A percentile compares a stretch with the other conserved stretches of the same genome.
Conservation (phyloP, 2,888 invertebrate genomes). For the Beris morrisii region DNA sequence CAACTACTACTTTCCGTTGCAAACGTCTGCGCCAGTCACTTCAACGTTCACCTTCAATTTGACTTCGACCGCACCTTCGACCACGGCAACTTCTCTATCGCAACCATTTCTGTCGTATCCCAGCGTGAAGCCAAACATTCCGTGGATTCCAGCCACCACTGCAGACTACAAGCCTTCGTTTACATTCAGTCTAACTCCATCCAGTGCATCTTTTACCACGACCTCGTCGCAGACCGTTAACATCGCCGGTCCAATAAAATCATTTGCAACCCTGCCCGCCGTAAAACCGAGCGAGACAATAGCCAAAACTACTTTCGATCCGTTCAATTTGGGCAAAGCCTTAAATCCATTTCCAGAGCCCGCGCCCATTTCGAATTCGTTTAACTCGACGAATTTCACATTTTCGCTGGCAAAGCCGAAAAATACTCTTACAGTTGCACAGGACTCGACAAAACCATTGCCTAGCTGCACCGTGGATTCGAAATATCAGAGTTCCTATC, state of each 20-base stretch:
- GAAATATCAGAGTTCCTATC: constrained; percentile 10
- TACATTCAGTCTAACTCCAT: constrained; percentile 37
- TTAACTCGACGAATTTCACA: constrained; percentile 38
- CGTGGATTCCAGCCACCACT: constrained; percentile 27
- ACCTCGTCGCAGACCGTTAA: neutral
- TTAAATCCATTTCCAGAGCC: neutral
- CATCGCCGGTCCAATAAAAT: neutral
- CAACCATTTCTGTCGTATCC: constrained; percentile 27
- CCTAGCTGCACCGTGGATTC: constrained; percentile 4
- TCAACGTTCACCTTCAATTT: constrained; percentile 32
- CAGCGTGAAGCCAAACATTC: constrained; percentile 22
- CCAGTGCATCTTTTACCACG: constrained; percentile 14
- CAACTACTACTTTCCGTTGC: constrained; percentile 6
- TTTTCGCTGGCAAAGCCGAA: constrained; percentile 40
- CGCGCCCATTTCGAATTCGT: neutral
- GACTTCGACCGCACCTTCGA: constrained; percentile 15
- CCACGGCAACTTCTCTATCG: constrained; percentile 3
- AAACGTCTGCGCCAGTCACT: neutral
- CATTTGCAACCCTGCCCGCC: neutral
- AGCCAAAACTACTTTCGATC: too few species aligned
- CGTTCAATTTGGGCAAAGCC: neutral
- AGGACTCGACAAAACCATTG: constrained; percentile 7
- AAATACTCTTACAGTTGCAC: constrained; percentile 20
- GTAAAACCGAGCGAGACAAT: too few species aligned
- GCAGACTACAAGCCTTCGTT: constrained; percentile 34